phyloP scores from a whole-genome alignment of 2,113 vertebrate species.

The Mellivora capensis region DNA sequence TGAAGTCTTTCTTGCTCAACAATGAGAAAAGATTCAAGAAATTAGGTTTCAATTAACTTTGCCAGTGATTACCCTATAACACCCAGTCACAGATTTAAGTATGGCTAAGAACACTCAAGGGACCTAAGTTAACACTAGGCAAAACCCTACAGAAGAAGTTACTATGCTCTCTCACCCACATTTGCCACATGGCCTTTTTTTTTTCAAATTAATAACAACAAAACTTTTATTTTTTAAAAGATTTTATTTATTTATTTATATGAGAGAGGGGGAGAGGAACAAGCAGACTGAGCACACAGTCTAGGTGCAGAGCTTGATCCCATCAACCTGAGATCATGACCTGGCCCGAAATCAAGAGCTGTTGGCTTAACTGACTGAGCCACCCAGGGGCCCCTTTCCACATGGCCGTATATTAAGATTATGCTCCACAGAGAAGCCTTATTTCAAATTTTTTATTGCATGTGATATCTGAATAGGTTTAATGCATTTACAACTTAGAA shows the following conservation, averaged over 20 bases:
- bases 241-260: background rate
- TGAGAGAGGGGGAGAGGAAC: background rate
- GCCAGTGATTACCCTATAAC: background rate
- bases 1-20: constrained; percentile 12
- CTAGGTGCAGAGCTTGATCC: background rate
- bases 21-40: background rate
- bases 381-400: background rate
- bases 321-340: background rate
- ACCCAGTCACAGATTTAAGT: background rate
- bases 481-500: constrained; percentile 13
- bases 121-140: background rate
- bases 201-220: background rate
- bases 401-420: background rate
- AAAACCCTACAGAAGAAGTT: background rate
- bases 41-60: constrained; percentile 15
- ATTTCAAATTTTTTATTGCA: constrained; percentile 4
- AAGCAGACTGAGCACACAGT: background rate
- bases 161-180: background rate
- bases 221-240: background rate
- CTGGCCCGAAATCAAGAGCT: background rate
- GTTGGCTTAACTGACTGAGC: background rate
- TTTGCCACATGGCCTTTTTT: background rate
- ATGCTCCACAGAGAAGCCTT: background rate
- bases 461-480: background rate
- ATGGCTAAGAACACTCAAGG: background rate